Conservation (phyloP, 2,113 vertebrate species). For the Eulemur macaco region DNA sequence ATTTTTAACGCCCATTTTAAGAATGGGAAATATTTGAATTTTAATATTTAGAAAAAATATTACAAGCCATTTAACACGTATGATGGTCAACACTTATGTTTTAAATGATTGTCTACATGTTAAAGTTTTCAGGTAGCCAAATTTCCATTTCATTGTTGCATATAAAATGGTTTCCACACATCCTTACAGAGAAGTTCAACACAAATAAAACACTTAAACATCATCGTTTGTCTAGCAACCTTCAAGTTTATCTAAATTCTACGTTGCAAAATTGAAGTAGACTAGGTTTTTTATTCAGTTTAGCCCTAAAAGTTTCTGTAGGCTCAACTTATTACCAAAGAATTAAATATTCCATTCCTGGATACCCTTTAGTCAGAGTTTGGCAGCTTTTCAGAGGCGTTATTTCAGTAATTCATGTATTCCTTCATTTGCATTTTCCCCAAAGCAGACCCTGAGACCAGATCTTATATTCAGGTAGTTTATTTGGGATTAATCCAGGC, state of each 20-base stretch:
- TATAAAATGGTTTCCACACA: background rate
- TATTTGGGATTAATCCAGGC: background rate
- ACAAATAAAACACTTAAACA: background rate
- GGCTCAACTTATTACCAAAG: background rate
- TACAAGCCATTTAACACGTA: background rate
- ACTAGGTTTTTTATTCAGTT: background rate
- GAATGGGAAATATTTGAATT: background rate
- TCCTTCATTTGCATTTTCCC: background rate
- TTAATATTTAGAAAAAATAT: background rate
- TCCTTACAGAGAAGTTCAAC: background rate
- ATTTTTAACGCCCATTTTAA: background rate
- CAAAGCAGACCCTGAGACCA: background rate
- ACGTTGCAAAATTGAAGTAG: background rate
- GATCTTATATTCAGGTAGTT: background rate
- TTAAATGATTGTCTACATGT: background rate
- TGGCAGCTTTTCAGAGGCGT: background rate
- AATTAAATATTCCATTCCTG: background rate
- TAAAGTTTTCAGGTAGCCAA: background rate
- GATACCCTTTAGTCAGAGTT: background rate
- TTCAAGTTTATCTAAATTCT: slow-evolving; percentile 41
- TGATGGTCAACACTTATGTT: background rate
- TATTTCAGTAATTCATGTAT: background rate
- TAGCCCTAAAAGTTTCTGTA: background rate
- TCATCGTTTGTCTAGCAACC: background rate
- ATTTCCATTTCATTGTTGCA: background rate